Base-by-base conservation (phyloP, 2,113 vertebrate genomes). In the Suricata suricatta region DNA sequence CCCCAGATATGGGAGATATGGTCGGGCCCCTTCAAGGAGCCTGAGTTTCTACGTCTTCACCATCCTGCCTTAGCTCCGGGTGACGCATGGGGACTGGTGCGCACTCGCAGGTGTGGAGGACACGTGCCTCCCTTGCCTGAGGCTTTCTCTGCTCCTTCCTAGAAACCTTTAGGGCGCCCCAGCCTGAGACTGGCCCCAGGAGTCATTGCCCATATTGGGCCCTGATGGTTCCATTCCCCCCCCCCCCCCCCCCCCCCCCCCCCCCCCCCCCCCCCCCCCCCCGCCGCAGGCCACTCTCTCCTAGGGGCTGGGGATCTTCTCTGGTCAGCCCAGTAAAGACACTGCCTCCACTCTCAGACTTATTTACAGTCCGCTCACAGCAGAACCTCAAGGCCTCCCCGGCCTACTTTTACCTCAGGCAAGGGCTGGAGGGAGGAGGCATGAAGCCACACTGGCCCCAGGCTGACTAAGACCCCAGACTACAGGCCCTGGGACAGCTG, bases 351-450 rank as follows among this genome's bases (percentile, higher is more conserved):
- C 25, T 69, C 72, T 41, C 29, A 10, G 17, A 60, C n/a, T 71
- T 60, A 41, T 66, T 89, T 68, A 44, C 2, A 79, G 35, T 64
- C 16, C 38, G 79, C 52, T 41, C 77, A 68, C 47, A 64, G 47
- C 31, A 66, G 35, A 81, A 79, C 33, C 68, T 93, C 35, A 47
- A 88, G 93, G 89, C 50, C 83, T 95, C 38, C 35, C 0, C 4
- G 93, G 74, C 89, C 96, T 97, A 71, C 15, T 80, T 90, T 94
- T 72, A 47, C 21, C 41, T 76, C 25, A 92, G 41, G 23, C 72
- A 83, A 81, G 60, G 33, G 29, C n/a, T 85, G 52, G 31, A 29
- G 14, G 16, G 57, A 38, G 14, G 15, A 66, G 47, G 54, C 79
- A 35, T 50, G 50, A 95, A 83, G 60, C 41, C 50, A 71, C 41